Percentiles rank a stretch among this genome's conserved stretches.
Evolutionary conservation across 1,140 invertebrate species (phyloP).

Genomic region (Ylistrum balloti): DNA sequence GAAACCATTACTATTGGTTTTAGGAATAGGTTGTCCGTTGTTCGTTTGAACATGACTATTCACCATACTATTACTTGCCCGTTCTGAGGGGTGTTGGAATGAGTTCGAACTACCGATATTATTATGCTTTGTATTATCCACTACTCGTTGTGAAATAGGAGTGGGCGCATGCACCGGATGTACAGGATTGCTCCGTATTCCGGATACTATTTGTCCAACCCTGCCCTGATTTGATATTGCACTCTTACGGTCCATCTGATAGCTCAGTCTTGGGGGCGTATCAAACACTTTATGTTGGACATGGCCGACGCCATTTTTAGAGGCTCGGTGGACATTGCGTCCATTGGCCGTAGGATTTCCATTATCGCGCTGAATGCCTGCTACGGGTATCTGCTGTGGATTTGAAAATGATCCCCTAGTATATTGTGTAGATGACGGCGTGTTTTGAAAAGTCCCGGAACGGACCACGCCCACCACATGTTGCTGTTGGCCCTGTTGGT

Average conservation of each 20-base stretch:
- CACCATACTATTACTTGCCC: neutral
- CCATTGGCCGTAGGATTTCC: conserved; percentile 1
- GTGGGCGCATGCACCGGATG: neutral
- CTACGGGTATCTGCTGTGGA: neutral
- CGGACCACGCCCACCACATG: neutral
- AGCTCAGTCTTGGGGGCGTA: neutral
- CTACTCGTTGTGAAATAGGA: neutral
- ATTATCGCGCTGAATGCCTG: neutral
- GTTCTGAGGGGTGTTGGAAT: neutral
- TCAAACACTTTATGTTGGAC: neutral
- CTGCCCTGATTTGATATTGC: neutral
- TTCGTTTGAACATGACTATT: neutral
- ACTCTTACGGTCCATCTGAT: neutral
- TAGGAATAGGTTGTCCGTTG: too few species aligned
- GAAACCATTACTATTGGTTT: neutral
- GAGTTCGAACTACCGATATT: neutral
- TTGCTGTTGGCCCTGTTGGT: neutral
- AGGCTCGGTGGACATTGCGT: neutral
- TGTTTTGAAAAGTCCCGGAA: neutral
- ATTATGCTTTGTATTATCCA: neutral
- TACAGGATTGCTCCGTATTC: neutral
- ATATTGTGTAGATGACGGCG: conserved; percentile 12
- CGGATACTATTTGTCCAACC: neutral
- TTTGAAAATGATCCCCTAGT: conserved; percentile 23
- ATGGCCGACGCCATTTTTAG: too few species aligned